Base-by-base conservation (phyloP, 2,113 vertebrate species). In the Patagioenas fasciata region DNA sequence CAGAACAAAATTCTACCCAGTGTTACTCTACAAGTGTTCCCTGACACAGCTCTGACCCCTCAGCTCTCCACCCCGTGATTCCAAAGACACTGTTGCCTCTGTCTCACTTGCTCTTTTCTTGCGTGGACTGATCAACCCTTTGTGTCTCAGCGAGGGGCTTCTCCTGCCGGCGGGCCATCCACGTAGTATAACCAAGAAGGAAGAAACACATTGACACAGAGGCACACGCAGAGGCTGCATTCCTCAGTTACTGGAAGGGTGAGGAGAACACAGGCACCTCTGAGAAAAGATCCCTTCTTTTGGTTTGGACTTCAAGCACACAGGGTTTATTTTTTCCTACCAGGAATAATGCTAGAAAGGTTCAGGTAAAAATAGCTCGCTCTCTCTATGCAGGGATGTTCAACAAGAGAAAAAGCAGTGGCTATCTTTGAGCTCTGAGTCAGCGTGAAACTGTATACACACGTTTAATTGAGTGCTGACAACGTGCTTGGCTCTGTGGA, bases 381-480 rank as follows among this genome's bases (percentile, higher is more conserved):
- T 71, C 5, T 3, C 36, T 83, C 50, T 44, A 32, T 8, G 38
- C 77, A 73, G 72, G 69, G 83, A 72, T 91, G 44, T 53, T 91
- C 24, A 9, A 60, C 11, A 23, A 72, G 53, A 58, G 36, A 67
- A 42, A 44, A 34, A 29, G 4, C 4, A 54, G 48, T 66, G 80
- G 65, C 67, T 86, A 21, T 78, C 80, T 89, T 47, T 64, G 83
- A 84, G 88, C 77, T 71, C 58, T 78, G 90, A 93, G 77, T 88
- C 95, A 86, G 90, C 94, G 74, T 6, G 32, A 93, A 92, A 58
- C 51, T 1, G 0, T 53, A 47, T 15, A 32, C 10, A 18, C 51
- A 34, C 1, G 2, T 69, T 54, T 73, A 58, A 89, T 19, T 42
- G 91, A 90, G 88, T 60, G 89, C 85, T 90, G 95, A 91, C 75